Conservation (phyloP, 2,113 vertebrate genomes). For the Trematocara nigrifrons region DNA sequence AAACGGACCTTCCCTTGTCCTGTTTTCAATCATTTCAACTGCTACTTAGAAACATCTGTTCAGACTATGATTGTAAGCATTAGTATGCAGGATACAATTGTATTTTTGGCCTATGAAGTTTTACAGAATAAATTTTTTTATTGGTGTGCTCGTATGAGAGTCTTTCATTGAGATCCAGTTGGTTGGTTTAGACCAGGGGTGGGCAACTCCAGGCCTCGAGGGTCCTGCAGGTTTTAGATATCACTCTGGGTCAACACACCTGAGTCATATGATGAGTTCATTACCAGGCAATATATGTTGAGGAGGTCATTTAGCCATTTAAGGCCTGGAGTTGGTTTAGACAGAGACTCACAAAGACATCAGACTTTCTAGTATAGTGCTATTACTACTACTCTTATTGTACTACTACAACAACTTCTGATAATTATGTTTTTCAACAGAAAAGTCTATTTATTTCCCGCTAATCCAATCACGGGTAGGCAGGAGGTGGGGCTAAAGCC, state of each 20-base stretch:
- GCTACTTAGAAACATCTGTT: not conserved
- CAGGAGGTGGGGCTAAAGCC: not conserved
- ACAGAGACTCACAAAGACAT: not conserved
- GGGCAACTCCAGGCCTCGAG: not conserved
- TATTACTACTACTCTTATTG: not conserved
- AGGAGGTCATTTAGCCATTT: not conserved
- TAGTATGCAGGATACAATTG: not conserved
- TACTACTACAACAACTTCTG: not conserved
- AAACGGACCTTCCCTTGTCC: not conserved
- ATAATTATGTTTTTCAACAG: not conserved
- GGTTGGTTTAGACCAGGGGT: not conserved
- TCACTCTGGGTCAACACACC: not conserved
- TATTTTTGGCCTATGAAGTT: not conserved
- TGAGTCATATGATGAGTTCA: not conserved
- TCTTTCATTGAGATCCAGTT: not conserved
- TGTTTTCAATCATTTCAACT: not conserved
- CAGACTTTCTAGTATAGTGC: not conserved
- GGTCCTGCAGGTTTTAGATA: not conserved
- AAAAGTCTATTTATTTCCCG: not conserved
- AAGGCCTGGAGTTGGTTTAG: not conserved
- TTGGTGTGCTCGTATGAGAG: not conserved
- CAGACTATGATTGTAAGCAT: not conserved
- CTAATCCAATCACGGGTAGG: not conserved
- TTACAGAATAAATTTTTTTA: not conserved
- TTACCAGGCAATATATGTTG: not conserved